Base-by-base conservation (phyloP, 2,113 vertebrate species). In the Thinocorus orbignyianus region DNA sequence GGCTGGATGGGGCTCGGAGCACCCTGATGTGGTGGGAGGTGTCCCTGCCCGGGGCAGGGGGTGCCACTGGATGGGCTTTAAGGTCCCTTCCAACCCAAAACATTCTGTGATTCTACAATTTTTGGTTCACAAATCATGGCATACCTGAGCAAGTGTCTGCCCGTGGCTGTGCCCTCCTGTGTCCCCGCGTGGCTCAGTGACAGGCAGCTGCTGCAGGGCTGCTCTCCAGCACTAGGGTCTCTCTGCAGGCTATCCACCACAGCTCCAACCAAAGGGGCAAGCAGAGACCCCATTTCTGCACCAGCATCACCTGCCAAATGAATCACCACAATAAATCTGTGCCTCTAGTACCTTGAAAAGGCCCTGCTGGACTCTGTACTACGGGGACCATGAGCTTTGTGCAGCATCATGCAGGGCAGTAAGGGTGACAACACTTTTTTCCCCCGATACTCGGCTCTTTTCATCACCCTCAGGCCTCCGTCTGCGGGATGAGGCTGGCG, bases 341-440 rank as follows among this genome's bases (percentile, higher is more conserved):
- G n/a, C 49, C 35, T 7, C 4, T 1, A 33, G 48, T 19, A 24
- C 51, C 30, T n/a, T 6, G 5, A 20, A 54, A 49, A 0, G 3
- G 1, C 79, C 60, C 60, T 9, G 79, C 64, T 73, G 20, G 5
- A 25, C 17, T 49, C 54, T 7, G 39, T 4, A 2, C 51, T 14
- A 31, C 0, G 2, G 30, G 7, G 1, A 0, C 48, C 0, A 1
- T 15, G n/a, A 28, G 7, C 25, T 35, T 44, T 0, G 25, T 2
- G 25, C 2, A 7, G 24, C 33, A n/a, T 1, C 26, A 14, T 0
- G 0, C 0, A 11, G 4, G 30, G 18, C 33, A 35, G 61, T 13
- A 9, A 15, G 14, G n/a, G 6, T 1, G 7, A 25, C 26, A 37
- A 20, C 17, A 11, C 71, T 11, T 18, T 37, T 17, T 12, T 13